Conservation (phyloP, 2,113 vertebrate genomes). For the Oreocharis arfaki region DNA sequence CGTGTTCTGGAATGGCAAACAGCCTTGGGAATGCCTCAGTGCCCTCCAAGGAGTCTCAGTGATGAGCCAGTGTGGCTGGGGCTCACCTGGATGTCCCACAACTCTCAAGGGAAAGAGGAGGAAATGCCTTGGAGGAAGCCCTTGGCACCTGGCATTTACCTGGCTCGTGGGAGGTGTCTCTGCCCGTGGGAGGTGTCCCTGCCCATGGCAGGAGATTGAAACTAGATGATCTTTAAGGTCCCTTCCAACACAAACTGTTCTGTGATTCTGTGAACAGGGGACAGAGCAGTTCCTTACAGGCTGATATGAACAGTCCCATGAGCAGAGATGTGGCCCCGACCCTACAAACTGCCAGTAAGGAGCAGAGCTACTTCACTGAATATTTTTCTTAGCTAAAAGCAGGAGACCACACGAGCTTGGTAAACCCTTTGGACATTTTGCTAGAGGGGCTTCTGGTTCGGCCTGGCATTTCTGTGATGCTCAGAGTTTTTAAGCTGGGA, state of each 20-base stretch:
- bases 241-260: neutral
- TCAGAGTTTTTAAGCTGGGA: neutral
- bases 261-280: neutral
- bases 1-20: rapidly evolving
- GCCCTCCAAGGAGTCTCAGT: neutral
- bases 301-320: neutral
- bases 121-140: neutral
- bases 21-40: rapidly evolving
- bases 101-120: neutral
- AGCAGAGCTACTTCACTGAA: neutral
- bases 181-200: neutral
- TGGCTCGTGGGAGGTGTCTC: neutral
- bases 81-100: neutral
- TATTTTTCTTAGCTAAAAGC: neutral
- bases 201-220: no score
- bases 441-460: neutral
- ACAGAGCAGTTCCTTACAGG: neutral
- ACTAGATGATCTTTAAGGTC: no score
- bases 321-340: neutral
- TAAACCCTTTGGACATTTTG: neutral
- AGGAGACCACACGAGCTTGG: neutral
- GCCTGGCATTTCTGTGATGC: neutral
- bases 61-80: rapidly evolving
- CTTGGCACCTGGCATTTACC: neutral
- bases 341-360: neutral